Conservation (phyloP, 2,113 vertebrate species). For the Solea solea region DNA sequence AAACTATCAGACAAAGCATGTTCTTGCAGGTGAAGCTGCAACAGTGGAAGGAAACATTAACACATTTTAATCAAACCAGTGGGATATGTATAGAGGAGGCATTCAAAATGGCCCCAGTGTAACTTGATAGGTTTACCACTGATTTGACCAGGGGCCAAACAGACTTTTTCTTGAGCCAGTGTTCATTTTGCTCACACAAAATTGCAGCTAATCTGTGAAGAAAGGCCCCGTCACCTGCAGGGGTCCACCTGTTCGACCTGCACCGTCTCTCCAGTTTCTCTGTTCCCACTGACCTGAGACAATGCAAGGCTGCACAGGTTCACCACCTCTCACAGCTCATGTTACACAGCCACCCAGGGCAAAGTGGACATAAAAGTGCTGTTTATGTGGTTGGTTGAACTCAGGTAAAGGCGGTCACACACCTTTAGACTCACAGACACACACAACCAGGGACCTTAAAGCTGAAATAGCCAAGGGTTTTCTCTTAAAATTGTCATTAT, state of each 20-base stretch:
- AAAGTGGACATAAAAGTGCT: slow-evolving; percentile 62
- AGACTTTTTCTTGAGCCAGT: slow-evolving; percentile 23
- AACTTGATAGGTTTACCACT: slow-evolving; percentile 40
- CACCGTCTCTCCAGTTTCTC: slow-evolving; percentile 56
- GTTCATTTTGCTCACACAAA: slow-evolving; percentile 36
- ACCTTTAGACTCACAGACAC: slow-evolving; percentile 21
- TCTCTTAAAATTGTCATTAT: too few species aligned
- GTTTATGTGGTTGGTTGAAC: slow-evolving; percentile 30
- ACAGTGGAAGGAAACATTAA: neutral
- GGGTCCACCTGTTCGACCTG: slow-evolving; percentile 59
- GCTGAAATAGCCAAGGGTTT: too few species aligned
- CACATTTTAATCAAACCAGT: neutral
- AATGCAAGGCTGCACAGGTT: slow-evolving; percentile 42
- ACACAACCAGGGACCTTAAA: neutral
- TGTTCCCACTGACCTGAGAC: slow-evolving; percentile 56
- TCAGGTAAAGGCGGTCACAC: slow-evolving; percentile 36
- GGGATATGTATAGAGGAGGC: neutral
- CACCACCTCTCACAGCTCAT: slow-evolving; percentile 57
- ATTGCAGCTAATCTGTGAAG: slow-evolving; percentile 60
- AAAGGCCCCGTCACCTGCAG: slow-evolving; percentile 68
- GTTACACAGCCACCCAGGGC: slow-evolving; percentile 71
- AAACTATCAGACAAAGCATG: neutral
- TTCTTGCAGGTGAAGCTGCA: neutral
- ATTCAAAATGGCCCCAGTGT: neutral
- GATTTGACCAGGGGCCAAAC: slow-evolving; percentile 18